These are phyloP conservation scores for Catharus ustulatus DNA, from an alignment of 2,797 vertebrate species.

Conservation along the genomic window DNA sequence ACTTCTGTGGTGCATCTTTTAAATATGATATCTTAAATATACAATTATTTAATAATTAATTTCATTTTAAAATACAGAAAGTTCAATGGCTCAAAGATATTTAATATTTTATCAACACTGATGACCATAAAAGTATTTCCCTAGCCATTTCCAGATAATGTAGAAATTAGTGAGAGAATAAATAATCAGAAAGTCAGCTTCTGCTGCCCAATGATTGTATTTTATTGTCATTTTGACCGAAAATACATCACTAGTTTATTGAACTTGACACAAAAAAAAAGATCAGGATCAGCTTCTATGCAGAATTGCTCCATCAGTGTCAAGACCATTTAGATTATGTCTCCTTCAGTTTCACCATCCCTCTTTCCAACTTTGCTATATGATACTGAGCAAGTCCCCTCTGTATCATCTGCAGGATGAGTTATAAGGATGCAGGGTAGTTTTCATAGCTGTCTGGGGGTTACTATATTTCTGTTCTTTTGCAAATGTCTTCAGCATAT, in stretches of 20 bases:
- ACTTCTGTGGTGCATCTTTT: not conserved
- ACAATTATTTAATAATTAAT: not conserved
- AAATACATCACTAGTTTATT: not conserved
- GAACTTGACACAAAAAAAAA: not conserved
- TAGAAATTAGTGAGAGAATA: not conserved
- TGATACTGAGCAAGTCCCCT: not conserved
- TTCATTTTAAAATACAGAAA: not conserved
- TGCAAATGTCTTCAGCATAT: not conserved
- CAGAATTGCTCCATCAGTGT: slow-evolving; percentile 9
- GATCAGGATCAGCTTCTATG: not conserved
- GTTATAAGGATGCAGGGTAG: not conserved
- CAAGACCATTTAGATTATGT: slow-evolving; percentile 30
- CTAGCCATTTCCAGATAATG: not conserved
- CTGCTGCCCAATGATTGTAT: not conserved
- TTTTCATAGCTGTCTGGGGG: not conserved
- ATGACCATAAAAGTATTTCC: not conserved
- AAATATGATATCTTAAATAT: not conserved
- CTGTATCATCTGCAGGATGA: not conserved
- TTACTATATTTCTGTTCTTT: slow-evolving; percentile 1
- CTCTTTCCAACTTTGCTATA: not conserved
- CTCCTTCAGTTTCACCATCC: not conserved
- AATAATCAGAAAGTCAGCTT: not conserved
- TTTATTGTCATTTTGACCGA: not conserved
- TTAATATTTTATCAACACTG: not conserved
- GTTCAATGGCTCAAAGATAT: not conserved